Conservation (phyloP, 2,888 invertebrate genomes). For the Acrocera orbiculus region DNA sequence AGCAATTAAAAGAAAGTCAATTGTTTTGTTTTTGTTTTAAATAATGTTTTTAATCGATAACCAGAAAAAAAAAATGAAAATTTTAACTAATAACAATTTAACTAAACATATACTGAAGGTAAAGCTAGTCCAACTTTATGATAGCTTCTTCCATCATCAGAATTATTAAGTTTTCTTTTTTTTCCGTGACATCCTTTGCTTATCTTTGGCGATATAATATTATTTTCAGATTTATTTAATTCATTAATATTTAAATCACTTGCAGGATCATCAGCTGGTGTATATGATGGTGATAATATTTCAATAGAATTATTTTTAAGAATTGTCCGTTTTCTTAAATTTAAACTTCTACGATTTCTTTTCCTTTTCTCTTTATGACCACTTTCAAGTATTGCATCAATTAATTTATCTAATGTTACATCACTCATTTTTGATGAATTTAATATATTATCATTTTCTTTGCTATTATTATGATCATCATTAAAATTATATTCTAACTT, state of each 20-base stretch:
- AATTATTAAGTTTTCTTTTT: neutral
- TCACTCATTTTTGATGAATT: constrained; percentile 27
- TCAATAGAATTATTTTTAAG: constrained; percentile 18
- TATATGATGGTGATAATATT: constrained; percentile 25
- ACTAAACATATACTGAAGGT: constrained; percentile 27
- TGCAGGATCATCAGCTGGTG: constrained; percentile 29
- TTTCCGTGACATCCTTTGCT: neutral
- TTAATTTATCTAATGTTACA: constrained; percentile 26
- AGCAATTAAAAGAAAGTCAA: too few relatives aligned
- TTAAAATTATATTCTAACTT: neutral
- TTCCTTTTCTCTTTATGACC: constrained; percentile 24
- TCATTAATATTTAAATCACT: constrained; percentile 24
- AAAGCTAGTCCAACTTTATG: constrained; percentile 27
- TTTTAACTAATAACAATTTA: too few relatives aligned
- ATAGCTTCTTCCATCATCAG: constrained; percentile 17
- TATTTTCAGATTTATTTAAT: neutral
- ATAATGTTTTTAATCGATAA: too few relatives aligned
- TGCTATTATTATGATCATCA: neutral
- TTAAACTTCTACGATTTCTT: constrained; percentile 22
- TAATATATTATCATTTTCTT: constrained; percentile 5
- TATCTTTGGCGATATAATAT: too few relatives aligned
- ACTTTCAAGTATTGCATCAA: constrained; percentile 29
- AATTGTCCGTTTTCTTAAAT: constrained; percentile 22
- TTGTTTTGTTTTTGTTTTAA: too few relatives aligned
- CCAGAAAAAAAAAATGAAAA: too few relatives aligned